Base-by-base conservation (phyloP, 2,113 vertebrate genomes). In the Tupaia tana region DNA sequence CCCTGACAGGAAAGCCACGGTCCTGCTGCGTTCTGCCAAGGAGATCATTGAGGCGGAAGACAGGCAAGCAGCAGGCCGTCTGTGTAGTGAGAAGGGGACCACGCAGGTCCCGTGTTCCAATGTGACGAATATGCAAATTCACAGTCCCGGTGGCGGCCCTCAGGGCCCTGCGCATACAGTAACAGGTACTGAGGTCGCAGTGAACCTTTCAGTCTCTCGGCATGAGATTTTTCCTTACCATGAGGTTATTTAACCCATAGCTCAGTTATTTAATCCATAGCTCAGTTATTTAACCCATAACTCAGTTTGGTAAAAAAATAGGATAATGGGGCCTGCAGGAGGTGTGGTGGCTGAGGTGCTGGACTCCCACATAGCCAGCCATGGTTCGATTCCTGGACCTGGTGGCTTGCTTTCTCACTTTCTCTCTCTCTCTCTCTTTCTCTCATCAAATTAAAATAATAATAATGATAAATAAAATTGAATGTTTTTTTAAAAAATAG, bases 11-110 rank as follows among this genome's bases (percentile, higher is more conserved):
- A 92, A 69, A 86, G 29, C 82, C 71, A 59, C 92, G 61, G 91
- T 69, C 10, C 0, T 91, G 66, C 94, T 97, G 82, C 81, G 97
- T 94, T 98, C 96, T 90, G 73, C 96, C 73, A 97, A 98, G 98
- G 98, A 97, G 59, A 89, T 29, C 92, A 92, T 96, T 73, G 87
- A 98, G 88, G 89, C 96, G 96, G 97, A 97, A 69, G 97, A 98
- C 69, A 92, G 81, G 98, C 98, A 90, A 97, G 78, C 86, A 79
- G 96, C 0, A 96, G 99, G 98, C 98, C 98, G 98, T 79, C 93
- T 98, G 93, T 59, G 29, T 18, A 84, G 24, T 74, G 54, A 1
- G 1, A 15, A 9, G 61, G 95, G 58, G 27, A 12, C 1, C 7
- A 59, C 13, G 31, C 79, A 94, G 52, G 0, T 56, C 25, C 16